Conservation (phyloP, 1,140 invertebrate genomes). For the Acromyrmex echinatior region DNA sequence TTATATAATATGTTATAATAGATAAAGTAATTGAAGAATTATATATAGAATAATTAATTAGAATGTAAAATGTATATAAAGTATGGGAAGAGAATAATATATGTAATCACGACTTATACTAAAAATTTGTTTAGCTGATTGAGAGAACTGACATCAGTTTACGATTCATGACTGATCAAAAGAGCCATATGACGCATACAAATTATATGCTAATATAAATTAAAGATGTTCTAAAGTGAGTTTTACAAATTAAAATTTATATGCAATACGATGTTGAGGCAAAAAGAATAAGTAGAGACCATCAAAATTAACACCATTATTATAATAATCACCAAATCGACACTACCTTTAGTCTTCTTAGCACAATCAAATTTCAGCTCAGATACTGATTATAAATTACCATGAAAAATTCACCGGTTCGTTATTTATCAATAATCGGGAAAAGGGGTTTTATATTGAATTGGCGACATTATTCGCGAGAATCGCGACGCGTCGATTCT, state of each 20-base stretch:
- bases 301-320: neutral
- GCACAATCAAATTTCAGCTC: neutral
- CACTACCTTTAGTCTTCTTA: neutral
- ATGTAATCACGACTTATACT: too few species aligned
- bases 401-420: neutral
- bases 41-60: too few species aligned
- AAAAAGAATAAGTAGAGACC: neutral
- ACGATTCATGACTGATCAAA: too few species aligned
- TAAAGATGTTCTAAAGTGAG: neutral
- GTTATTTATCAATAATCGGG: neutral
- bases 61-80: too few species aligned
- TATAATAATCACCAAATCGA: neutral
- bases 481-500: neutral
- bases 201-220: neutral
- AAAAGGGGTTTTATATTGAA: neutral
- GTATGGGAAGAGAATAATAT: too few species aligned
- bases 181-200: too few species aligned
- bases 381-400: neutral
- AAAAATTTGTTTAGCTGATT: too few species aligned
- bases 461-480: neutral
- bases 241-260: neutral
- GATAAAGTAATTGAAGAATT: neutral
- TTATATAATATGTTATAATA: neutral
- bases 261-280: neutral
- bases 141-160: too few species aligned